Base-by-base conservation (phyloP, 2,797 vertebrate genomes). In the Nyctalus aviator region DNA sequence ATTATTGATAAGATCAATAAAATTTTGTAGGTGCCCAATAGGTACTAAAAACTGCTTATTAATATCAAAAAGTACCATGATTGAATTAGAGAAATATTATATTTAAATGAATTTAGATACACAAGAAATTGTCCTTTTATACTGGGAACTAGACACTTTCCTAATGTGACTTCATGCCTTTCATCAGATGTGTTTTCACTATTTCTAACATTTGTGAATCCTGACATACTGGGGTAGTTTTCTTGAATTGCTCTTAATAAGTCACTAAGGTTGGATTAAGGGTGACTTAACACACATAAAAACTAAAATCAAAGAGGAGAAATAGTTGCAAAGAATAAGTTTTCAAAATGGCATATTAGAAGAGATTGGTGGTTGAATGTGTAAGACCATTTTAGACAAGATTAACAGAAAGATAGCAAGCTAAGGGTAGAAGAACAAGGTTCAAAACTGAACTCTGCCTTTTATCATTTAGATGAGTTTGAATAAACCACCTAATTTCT, bases 171-270 rank as follows among this genome's bases (percentile, higher is more conserved):
- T 10, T n/a, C 6, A 9, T 66, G 8, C 10, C 15, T 91, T 11
- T 55, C 68, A 11, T 30, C 73, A 62, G 41, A 55, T 78, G 83
- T 87, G 21, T 41, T n/a, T 86, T 82, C 21, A 76, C 23, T 92
- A 14, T 88, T 18, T n/a, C 23, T 90, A 50, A 15, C 37, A 66
- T 84, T 85, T 85, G 17, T 94, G 50, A 88, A 75, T 88, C 90
- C 18, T 59, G 66, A 59, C 23, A 66, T 83, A 30, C 5, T 94
- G 3, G 14, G 23, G 14, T n/a, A 27, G 21, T 71, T 82, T 88
- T 41, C n/a, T 59, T 90, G 3, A 71, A 0, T 81, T 79, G 14
- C 27, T 95, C 11, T 95, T 64, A 92, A 0, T 69, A 13, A 84
- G 17, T 8, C 59, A 66, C 14, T 81, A 9, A 50, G 55, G 9